These are phyloP conservation scores for Araneus ventricosus DNA, from an alignment of 1,140 invertebrate genomes.

Conservation along the genomic window DNA sequence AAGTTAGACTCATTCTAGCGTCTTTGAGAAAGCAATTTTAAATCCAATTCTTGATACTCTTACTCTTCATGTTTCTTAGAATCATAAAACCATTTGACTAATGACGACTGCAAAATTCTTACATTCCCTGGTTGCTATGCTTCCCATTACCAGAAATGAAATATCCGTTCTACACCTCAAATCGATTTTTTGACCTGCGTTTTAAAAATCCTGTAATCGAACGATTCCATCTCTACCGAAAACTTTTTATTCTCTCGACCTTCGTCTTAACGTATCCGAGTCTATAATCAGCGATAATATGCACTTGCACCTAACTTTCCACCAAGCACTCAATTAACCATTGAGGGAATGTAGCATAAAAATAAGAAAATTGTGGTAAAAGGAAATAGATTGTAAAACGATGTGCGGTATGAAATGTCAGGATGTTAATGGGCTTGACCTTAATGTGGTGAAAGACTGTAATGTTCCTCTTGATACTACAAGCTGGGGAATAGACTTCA, in stretches of 20 bases:
- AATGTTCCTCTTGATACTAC: constrained; percentile 33
- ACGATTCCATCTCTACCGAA: background rate
- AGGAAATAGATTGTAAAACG: constrained; percentile 40
- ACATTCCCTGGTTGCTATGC: background rate
- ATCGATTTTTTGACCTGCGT: background rate
- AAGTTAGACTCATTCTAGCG: too few relatives aligned
- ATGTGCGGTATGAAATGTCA: constrained; percentile 60
- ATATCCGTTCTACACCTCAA: background rate
- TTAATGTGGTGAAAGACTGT: constrained; percentile 32
- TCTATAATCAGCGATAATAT: constrained; percentile 62
- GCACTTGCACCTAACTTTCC: constrained; percentile 10
- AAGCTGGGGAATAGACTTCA: background rate
- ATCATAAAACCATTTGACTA: background rate
- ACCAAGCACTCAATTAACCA: constrained; percentile 21
- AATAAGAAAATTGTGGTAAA: background rate
- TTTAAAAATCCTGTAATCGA: background rate
- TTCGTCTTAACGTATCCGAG: background rate
- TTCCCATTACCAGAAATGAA: background rate
- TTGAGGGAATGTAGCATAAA: background rate
- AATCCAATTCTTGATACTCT: too few relatives aligned
- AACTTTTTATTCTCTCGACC: background rate
- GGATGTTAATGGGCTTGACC: constrained; percentile 67
- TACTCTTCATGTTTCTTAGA: background rate
- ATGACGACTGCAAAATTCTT: background rate
- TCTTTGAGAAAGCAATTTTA: too few relatives aligned